Conservation (phyloP, 2,113 vertebrate species). For the Pavo muticus region DNA sequence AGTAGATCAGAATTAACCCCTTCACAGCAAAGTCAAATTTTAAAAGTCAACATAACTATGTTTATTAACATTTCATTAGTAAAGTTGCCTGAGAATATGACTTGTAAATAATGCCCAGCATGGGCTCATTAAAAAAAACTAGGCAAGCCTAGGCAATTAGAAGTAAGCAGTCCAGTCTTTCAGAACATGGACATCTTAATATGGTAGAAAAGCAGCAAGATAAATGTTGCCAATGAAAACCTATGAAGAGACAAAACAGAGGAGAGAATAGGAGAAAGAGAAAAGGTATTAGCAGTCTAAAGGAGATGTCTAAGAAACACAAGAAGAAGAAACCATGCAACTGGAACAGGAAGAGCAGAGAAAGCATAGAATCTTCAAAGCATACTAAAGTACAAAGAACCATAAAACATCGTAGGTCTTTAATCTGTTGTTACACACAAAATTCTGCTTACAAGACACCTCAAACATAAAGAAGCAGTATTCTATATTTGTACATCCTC, state of each 20-base stretch:
- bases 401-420: background rate
- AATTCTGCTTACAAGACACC: background rate
- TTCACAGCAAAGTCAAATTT: background rate
- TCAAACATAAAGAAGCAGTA: background rate
- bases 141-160: background rate
- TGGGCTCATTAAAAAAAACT: background rate
- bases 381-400: background rate
- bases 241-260: background rate
- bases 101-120: background rate
- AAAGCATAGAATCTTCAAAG: background rate
- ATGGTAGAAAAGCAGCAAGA: background rate
- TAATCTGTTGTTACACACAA: background rate
- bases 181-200: background rate
- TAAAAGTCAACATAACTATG: background rate
- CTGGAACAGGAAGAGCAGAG: background rate
- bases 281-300: background rate
- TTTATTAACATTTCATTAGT: slow-evolving; percentile 12
- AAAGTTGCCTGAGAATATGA: background rate
- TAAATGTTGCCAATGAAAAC: background rate
- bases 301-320: background rate
- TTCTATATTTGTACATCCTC: background rate
- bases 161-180: background rate
- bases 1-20: background rate
- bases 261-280: background rate
- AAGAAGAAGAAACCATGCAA: background rate